These are phyloP conservation scores for Carposina sasakii DNA, from an alignment of 1,140 invertebrate species.

Conservation along the genomic window DNA sequence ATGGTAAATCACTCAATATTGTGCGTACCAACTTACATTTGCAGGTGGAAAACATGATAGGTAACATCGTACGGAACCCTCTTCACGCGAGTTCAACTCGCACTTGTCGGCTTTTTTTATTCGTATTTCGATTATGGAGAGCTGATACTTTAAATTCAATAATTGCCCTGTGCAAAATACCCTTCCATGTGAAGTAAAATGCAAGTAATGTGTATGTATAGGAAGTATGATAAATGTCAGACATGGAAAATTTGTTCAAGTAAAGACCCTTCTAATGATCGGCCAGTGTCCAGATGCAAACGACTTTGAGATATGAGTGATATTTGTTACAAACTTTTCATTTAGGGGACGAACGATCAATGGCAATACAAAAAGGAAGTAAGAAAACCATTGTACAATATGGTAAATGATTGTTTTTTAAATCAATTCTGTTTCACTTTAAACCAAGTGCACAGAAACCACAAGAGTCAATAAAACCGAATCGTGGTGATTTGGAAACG, in stretches of 20 bases:
- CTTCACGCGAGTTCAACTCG: too few species aligned
- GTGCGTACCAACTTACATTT: too few species aligned
- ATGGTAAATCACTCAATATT: too few species aligned
- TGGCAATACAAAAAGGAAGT: too few species aligned
- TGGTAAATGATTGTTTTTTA: too few species aligned
- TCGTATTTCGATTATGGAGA: slow-evolving; percentile 6
- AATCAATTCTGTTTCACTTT: slow-evolving; percentile 53
- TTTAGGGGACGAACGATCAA: slow-evolving; percentile 18
- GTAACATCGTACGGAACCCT: too few species aligned
- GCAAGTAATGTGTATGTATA: too few species aligned
- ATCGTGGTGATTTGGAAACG: slow-evolving; percentile 36
- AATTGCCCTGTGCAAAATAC: slow-evolving; percentile 46
- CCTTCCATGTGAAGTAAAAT: slow-evolving; percentile 40
- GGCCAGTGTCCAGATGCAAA: slow-evolving; percentile 65
- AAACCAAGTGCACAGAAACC: slow-evolving; percentile 54
- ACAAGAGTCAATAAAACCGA: slow-evolving; percentile 66
- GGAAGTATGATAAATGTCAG: too few species aligned
- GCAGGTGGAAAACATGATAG: too few species aligned
- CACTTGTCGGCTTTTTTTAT: slow-evolving; percentile 32
- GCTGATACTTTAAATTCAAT: slow-evolving; percentile 40
- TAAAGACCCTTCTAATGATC: too few species aligned
- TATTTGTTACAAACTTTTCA: slow-evolving; percentile 57
- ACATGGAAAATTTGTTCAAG: too few species aligned
- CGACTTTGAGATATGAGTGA: slow-evolving; percentile 67
- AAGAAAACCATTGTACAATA: too few species aligned